phyloP scores from a whole-genome alignment of 2,113 vertebrate species.

The Amblyornis subalaris region DNA sequence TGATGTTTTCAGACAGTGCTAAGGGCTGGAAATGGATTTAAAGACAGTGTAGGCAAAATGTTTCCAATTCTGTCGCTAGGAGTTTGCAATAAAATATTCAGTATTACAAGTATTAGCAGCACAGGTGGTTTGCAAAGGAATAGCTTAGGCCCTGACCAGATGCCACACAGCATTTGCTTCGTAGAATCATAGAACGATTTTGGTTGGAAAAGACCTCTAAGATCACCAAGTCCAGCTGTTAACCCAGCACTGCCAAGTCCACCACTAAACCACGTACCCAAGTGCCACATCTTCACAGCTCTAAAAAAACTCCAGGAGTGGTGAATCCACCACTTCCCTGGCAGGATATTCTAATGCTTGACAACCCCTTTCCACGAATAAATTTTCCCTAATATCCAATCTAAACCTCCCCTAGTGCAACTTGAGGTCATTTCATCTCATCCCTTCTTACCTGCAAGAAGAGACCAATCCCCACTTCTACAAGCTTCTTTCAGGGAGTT shows the following conservation, averaged over 20 bases:
- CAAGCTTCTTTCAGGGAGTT: not conserved
- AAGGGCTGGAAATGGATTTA: not conserved
- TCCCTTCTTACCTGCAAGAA: too few species aligned
- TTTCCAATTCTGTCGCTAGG: not conserved
- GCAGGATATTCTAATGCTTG: not conserved
- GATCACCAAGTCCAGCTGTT: accelerated
- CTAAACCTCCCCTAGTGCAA: not conserved
- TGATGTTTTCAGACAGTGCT: not conserved
- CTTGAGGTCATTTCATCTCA: not conserved
- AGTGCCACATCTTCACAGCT: not conserved
- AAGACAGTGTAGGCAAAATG: not conserved
- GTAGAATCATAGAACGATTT: not conserved
- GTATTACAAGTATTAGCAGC: not conserved
- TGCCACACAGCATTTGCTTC: not conserved
- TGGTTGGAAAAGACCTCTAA: not conserved
- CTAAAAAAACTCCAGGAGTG: not conserved
- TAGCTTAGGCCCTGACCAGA: not conserved
- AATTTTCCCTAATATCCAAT: not conserved
- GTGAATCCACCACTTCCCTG: not conserved
- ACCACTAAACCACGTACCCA: not conserved
- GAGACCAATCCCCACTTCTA: accelerated
- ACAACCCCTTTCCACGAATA: not conserved
- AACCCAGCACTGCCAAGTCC: not conserved
- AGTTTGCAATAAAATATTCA: not conserved
- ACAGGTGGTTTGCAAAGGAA: not conserved